A percentile compares a stretch with the other conserved stretches of the same genome.
Evolutionary conservation across 1,140 invertebrate species (phyloP).

Genomic region (Paraescarpia echinospica): DNA sequence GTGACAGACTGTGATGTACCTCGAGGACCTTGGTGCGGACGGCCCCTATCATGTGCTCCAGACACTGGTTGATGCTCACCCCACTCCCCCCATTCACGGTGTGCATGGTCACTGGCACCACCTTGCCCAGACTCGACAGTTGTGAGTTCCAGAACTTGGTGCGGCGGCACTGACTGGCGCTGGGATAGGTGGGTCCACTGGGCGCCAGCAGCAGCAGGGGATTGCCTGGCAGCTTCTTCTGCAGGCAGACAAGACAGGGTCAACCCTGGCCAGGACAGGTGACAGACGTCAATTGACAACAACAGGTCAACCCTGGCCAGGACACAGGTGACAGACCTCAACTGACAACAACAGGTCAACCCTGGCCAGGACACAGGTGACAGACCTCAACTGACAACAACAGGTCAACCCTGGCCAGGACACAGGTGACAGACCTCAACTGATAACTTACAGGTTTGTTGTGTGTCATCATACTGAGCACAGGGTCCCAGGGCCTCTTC

Average conservation of each 20-base stretch:
- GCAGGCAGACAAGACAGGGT: slow-evolving; percentile 40
- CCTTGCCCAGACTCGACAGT: slow-evolving; percentile 70
- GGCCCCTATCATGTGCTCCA: slow-evolving; percentile 72
- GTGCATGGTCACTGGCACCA: slow-evolving; percentile 64
- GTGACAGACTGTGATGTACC: no score
- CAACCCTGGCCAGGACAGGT: no score
- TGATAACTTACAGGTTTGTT: slow-evolving; percentile 63
- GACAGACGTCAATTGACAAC: no score
- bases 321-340: no score
- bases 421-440: no score
- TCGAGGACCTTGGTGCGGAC: slow-evolving; percentile 65
- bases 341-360: no score
- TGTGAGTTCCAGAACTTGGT: slow-evolving; percentile 72
- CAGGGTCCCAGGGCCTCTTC: slow-evolving; percentile 79
- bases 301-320: no score
- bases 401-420: no score
- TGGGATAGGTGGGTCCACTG: slow-evolving; percentile 60
- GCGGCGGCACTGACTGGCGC: slow-evolving; percentile 61
- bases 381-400: no score
- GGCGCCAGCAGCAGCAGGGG: slow-evolving; percentile 73
- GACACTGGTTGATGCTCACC: slow-evolving; percentile 56
- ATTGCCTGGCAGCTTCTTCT: slow-evolving; percentile 74
- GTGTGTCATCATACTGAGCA: slow-evolving; percentile 61
- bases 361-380: no score
- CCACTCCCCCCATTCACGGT: slow-evolving; percentile 43